phyloP scores from a whole-genome alignment of 1,140 invertebrate genomes.

The Yoshiicerus persimilis region DNA sequence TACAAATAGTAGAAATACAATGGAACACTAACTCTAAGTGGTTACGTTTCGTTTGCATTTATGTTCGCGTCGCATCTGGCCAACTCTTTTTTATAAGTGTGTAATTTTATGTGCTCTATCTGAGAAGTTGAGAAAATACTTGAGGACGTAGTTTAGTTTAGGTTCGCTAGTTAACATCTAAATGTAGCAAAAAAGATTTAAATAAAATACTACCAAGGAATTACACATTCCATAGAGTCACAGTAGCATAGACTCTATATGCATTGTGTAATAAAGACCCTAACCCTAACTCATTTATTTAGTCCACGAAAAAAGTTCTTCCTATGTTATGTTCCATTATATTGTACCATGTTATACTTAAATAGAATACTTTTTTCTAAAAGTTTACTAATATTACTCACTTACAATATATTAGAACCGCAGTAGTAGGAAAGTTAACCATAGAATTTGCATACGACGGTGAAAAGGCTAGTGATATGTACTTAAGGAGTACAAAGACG shows the following conservation, averaged over 20 bases:
- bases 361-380: too few species aligned
- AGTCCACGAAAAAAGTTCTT: too few species aligned
- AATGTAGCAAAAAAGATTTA: not conserved
- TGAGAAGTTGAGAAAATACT: not conserved
- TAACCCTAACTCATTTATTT: too few species aligned
- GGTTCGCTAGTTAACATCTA: not conserved
- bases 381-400: too few species aligned
- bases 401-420: too few species aligned
- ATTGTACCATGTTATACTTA: too few species aligned
- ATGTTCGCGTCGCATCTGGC: not conserved
- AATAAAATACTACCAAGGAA: not conserved
- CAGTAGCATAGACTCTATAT: too few species aligned
- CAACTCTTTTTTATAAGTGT: not conserved
- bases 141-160: not conserved
- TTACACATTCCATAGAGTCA: not conserved
- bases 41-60: not conserved
- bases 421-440: not conserved
- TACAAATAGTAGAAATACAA: too few species aligned
- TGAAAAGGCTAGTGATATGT: too few species aligned
- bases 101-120: not conserved
- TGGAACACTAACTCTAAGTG: too few species aligned
- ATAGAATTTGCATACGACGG: not conserved
- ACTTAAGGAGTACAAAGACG: not conserved
- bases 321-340: too few species aligned
- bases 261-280: too few species aligned